Evolutionary conservation across 2,113 vertebrate species (phyloP), one percentile per base, ranked within the genome.

Genomic region (Dicentrarchus labrax): DNA sequence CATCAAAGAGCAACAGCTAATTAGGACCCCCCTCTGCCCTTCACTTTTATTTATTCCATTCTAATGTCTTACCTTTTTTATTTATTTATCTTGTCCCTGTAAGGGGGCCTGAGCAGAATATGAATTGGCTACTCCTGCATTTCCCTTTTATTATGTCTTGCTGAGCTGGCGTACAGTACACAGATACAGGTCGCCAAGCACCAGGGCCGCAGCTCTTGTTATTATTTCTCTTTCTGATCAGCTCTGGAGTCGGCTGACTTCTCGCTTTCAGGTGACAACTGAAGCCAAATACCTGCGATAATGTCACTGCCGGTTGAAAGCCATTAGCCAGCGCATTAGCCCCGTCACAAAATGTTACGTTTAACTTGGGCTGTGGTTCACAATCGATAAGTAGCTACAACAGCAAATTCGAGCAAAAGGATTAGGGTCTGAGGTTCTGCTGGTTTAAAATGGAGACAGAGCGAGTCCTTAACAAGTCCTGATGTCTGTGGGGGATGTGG

Each of bases 1-100:
- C 95, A 92, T 96, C 93, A 96, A 95, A 95, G 93, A 82, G 82
- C 88, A 88, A 70, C 82, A 88, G 92, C 93, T 94, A 95, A 96
- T 95, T 94, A 95, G 92, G 70, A 87, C 77, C 89, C 87, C 79
- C 80, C 74, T 71, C 65, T 47, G 59, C 78, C 76, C 81, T 86
- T 91, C 76, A 80, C 80, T 88, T 89, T 90, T 95, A 92, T 91
- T 94, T 93, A 93, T 91, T 94, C 88, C 53, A 70, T 90, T 94
- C 90, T 90, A 85, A 86, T 83, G 74, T 88, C 77, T 87, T 86
- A 76, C 75, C 80, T 88, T 84, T 90, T 90, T 86, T 88, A 86
- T 93, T 88, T 90, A 81, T 91, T 85, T 88, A 91, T 91, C 84
- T 88, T 2, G 48, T 71, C 68, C 78, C 72, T 60, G 77, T 53